phyloP scores from a whole-genome alignment of 2,888 invertebrate species.

The Drosophila mimica region DNA sequence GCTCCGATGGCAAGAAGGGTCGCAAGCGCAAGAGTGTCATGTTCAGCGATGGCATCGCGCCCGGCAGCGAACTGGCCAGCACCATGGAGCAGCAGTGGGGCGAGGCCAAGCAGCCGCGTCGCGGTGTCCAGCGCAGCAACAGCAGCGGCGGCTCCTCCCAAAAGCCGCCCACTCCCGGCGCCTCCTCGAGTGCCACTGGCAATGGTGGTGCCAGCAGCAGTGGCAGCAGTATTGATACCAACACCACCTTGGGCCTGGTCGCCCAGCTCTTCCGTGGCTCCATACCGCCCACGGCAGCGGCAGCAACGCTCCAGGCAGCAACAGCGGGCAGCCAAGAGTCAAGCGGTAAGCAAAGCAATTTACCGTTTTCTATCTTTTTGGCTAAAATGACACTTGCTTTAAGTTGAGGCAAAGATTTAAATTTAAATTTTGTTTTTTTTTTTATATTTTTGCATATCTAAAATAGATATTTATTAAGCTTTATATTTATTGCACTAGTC shows the following conservation, averaged over 20 bases:
- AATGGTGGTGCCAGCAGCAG: conserved; percentile 52
- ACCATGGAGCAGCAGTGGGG: conserved; percentile 88
- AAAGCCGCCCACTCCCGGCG: conserved; percentile 71
- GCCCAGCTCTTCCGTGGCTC: conserved; percentile 82
- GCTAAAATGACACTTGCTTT: neutral
- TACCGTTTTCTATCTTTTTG: neutral
- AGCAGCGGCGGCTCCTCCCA: conserved; percentile 32
- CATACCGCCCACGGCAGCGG: conserved; percentile 81
- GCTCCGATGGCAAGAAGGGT: conserved; percentile 82
- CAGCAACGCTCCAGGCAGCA: conserved; percentile 67
- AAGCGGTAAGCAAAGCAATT: conserved; percentile 19
- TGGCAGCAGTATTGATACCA: conserved; percentile 65
- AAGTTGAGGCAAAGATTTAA: neutral
- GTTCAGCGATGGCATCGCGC: conserved; percentile 95
- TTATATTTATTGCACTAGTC: neutral
- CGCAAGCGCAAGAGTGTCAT: conserved; percentile 91
- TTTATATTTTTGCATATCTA: neutral
- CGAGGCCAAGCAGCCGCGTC: conserved; percentile 85
- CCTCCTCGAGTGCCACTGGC: conserved; percentile 5
- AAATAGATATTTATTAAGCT: neutral
- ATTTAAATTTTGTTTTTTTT: neutral
- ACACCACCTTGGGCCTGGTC: conserved; percentile 76
- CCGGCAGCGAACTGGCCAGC: conserved; percentile 93
- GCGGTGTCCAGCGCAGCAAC: conserved; percentile 70
- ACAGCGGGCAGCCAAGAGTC: conserved; percentile 36